These are phyloP conservation scores for Itoplectis maculator DNA, from an alignment of 2,888 invertebrate species.

Conservation along the genomic window DNA sequence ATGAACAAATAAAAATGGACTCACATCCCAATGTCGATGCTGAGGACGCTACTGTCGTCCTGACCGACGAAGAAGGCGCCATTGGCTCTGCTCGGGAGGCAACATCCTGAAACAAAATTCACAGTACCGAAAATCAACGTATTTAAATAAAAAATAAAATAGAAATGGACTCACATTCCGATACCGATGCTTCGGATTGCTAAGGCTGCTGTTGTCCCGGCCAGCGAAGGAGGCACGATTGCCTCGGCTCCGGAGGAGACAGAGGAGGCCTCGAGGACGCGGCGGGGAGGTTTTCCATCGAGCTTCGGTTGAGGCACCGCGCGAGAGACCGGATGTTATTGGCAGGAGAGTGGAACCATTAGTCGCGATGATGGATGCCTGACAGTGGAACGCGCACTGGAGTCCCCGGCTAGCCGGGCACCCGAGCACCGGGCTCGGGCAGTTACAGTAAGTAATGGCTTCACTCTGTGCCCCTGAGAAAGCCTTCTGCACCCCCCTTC, in stretches of 20 bases:
- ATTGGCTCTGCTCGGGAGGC: constrained; percentile 1
- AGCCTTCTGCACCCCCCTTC: constrained; percentile 74
- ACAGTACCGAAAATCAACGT: no score
- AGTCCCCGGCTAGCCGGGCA: constrained; percentile 75
- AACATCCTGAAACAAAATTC: no score
- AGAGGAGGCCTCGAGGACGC: constrained; percentile 55
- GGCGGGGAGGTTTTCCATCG: constrained; percentile 62
- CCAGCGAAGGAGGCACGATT: constrained; percentile 48
- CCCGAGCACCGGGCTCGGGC: constrained; percentile 75
- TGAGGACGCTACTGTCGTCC: background rate
- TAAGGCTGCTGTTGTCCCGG: constrained; percentile 29
- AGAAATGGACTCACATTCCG: background rate
- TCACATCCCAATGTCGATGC: background rate
- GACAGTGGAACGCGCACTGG: constrained; percentile 80
- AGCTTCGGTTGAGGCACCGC: constrained; percentile 59
- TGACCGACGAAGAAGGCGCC: constrained; percentile 54
- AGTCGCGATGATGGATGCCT: constrained; percentile 84
- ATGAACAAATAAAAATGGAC: background rate
- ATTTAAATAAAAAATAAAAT: background rate
- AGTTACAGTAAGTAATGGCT: constrained; percentile 85
- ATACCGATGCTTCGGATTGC: background rate
- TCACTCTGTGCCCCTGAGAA: constrained; percentile 82
- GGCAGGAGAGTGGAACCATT: constrained; percentile 84
- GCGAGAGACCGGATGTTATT: constrained; percentile 83
- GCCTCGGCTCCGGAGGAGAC: constrained; percentile 17